phyloP scores from a whole-genome alignment of 2,113 vertebrate genomes.

The Aphyosemion australe region DNA sequence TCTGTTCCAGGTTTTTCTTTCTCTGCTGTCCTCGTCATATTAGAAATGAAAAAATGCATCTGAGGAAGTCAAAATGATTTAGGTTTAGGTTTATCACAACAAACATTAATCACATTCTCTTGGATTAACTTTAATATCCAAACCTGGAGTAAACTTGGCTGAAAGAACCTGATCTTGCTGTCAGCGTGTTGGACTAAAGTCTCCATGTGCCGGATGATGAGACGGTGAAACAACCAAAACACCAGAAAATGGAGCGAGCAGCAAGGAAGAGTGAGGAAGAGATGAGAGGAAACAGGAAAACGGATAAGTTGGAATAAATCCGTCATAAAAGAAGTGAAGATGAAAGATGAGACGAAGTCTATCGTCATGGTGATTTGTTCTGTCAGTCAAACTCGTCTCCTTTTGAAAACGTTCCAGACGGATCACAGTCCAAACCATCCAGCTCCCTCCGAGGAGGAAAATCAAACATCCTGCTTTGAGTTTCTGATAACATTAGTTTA shows the following conservation, averaged over 20 bases:
- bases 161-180: no score
- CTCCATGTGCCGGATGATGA: no score
- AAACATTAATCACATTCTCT: no score
- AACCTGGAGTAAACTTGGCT: no score
- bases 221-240: no score
- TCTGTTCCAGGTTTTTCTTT: background rate
- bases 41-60: background rate
- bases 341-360: conserved; percentile 40
- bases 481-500: background rate
- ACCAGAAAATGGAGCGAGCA: background rate
- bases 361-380: conserved; percentile 31
- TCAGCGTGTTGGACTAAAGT: no score
- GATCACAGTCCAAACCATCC: conserved; percentile 38
- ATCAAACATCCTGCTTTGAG: background rate
- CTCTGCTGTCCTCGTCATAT: background rate
- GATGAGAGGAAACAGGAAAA: conserved; percentile 28
- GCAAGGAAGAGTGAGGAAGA: conserved; percentile 9
- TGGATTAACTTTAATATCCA: no score
- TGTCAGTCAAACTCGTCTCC: conserved; percentile 44
- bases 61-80: no score
- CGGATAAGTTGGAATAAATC: conserved; percentile 24
- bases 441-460: background rate
- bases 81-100: no score
- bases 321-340: conserved; percentile 23
- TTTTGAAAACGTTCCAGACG: conserved; percentile 41